Evolutionary conservation across 2,113 vertebrate genomes (phyloP).

Genomic region (Alexandromys fortis): DNA sequence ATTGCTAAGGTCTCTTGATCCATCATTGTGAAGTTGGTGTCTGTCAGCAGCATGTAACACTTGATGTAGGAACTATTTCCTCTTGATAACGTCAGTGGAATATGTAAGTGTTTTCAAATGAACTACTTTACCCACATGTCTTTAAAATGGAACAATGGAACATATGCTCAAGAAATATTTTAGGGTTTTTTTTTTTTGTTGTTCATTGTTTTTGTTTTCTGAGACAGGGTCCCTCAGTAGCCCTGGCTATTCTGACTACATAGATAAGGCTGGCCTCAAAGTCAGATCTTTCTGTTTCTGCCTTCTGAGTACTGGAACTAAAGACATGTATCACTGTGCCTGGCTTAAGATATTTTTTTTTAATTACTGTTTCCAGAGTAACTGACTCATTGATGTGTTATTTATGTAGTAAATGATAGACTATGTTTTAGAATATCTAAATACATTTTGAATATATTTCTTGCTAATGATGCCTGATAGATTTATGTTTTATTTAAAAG

Average conservation of each 20-base stretch:
- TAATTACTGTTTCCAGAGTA: slow-evolving; percentile 31
- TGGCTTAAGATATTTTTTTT: background rate
- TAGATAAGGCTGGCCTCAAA: background rate
- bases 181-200: background rate
- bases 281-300: background rate
- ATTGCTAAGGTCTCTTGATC: slow-evolving; percentile 45
- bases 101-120: slow-evolving; percentile 50
- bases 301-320: background rate
- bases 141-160: background rate
- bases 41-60: background rate
- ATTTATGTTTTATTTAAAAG: background rate
- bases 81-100: slow-evolving; percentile 57
- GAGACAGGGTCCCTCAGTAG: background rate
- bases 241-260: background rate
- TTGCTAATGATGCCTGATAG: background rate
- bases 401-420: slow-evolving; percentile 2
- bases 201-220: background rate
- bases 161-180: slow-evolving; percentile 14
- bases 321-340: background rate
- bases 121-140: slow-evolving; percentile 17
- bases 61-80: slow-evolving; percentile 49
- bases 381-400: background rate
- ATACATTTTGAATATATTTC: slow-evolving; percentile 7
- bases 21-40: background rate
- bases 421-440: slow-evolving; percentile 37